Percentiles rank a stretch among this genome's conserved stretches.
These are phyloP conservation scores for Tyto alba DNA, from an alignment of 2,113 vertebrate species.

Conservation along the genomic window DNA sequence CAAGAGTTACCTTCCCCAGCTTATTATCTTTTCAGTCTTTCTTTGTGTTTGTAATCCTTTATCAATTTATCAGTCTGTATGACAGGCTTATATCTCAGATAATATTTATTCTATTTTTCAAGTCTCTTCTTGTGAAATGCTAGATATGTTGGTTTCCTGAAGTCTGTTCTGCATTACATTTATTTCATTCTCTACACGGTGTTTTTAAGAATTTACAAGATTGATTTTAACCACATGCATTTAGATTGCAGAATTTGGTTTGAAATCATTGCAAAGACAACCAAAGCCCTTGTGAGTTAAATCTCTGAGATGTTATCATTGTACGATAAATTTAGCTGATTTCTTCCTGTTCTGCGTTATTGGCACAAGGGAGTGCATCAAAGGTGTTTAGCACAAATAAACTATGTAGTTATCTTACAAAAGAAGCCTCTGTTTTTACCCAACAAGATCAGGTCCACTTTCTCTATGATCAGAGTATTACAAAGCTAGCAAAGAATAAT, in stretches of 20 bases:
- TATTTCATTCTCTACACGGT: not conserved
- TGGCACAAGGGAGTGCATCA: conserved; percentile 57
- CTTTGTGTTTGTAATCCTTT: conserved; percentile 42
- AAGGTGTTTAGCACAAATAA: conserved; percentile 69
- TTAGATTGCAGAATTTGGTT: conserved; percentile 45
- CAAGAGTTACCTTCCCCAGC: conserved; percentile 13
- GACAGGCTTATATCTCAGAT: not conserved
- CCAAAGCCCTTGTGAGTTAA: conserved; percentile 46
- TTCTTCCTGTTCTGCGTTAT: conserved; percentile 19
- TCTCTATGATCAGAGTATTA: conserved; percentile 76
- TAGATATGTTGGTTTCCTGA: not conserved
- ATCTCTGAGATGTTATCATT: conserved; percentile 25
- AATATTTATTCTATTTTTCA: conserved; percentile 40
- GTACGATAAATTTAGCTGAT: conserved; percentile 52
- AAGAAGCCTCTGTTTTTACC: conserved; percentile 62
- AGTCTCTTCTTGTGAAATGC: not conserved
- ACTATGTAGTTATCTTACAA: conserved; percentile 59
- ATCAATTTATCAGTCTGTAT: not conserved
- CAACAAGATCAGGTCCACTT: conserved; percentile 63
- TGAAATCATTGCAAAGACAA: conserved; percentile 29
- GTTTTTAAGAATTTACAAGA: conserved; percentile 45
- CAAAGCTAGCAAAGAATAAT: conserved; percentile 79
- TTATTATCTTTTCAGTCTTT: conserved; percentile 12
- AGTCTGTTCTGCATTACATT: conserved; percentile 17
- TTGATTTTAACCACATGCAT: conserved; percentile 33